Evolutionary conservation across 2,888 invertebrate species (phyloP), one percentile per base, ranked within the genome.

Genomic region (Tupiocoris notatus): DNA sequence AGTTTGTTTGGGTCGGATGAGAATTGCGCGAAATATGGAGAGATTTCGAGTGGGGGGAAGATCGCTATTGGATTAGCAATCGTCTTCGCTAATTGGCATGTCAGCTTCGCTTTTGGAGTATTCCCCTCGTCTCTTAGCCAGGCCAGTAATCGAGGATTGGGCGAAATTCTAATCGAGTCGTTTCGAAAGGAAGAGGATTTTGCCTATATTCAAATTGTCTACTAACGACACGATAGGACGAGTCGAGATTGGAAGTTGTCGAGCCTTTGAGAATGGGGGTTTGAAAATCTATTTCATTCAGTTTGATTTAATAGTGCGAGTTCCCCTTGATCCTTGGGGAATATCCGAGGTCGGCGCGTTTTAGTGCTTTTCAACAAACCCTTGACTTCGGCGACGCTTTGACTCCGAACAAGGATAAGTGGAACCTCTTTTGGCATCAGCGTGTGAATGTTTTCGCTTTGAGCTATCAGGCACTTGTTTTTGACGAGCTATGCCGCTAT

Each of bases 71-170:
- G 73, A 73, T 73, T 73, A 73, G 63, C 73, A 9, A 73, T 73
- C 63, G 25, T 73, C 62, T 61, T 21, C 3, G 73, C 73, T 73
- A 73, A 73, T 73, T 73, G 73, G 61, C 73, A 73, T 73, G 73
- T 73, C 73, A 73, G 70, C 70, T 70, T 54, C 18, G 18, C 17
- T 12, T 39, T 39, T 39, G 3, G 39, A 3, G 6, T 39, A 7
- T 3, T 22, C 70, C 70, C 70, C 21, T 12, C 59, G 24, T 39
- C 67, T 22, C 9, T n/a, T n/a, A n/a, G n/a, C n/a, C n/a, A n/a
- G n/a, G n/a, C n/a, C n/a, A n/a, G n/a, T n/a, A n/a, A n/a, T n/a
- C 1, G 18, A 65, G 25, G 58, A 21, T 57, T 70, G 22, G 39
- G 23, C 59, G 58, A 70, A 70, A 54, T 70, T 59, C 70, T 70